A percentile compares a stretch with the other conserved stretches of the same genome.
phyloP scores from a whole-genome alignment of 2,113 vertebrate species.

The Aleadryas rufinucha region DNA sequence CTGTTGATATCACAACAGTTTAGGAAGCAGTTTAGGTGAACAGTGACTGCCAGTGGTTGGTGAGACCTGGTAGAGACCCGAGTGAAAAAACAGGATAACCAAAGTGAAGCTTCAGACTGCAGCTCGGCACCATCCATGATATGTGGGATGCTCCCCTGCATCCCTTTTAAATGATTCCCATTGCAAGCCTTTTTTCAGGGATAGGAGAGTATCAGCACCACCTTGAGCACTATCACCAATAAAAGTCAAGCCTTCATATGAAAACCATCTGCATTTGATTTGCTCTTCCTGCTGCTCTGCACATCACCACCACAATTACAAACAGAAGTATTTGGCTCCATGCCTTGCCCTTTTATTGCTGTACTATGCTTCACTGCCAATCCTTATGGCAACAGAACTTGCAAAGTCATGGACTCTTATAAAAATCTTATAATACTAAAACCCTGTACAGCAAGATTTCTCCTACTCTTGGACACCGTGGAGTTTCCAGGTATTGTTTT shows the following conservation, averaged over 20 bases:
- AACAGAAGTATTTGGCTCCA: slow-evolving; percentile 61
- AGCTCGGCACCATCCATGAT: accelerated
- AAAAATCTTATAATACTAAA: slow-evolving; percentile 11
- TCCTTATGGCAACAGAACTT: slow-evolving; percentile 64
- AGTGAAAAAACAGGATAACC: not conserved
- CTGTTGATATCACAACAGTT: accelerated
- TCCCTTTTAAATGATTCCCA: not conserved
- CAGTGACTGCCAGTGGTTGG: not conserved
- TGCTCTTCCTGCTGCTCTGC: slow-evolving; percentile 57
- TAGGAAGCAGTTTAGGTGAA: not conserved
- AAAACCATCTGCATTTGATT: slow-evolving; percentile 54
- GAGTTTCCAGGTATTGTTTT: slow-evolving; percentile 65
- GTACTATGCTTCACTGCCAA: slow-evolving; percentile 56
- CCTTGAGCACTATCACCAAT: slow-evolving; percentile 29
- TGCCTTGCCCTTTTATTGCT: slow-evolving; percentile 60
- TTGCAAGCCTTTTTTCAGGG: not conserved
- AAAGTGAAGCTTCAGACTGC: not conserved
- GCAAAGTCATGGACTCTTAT: slow-evolving; percentile 60
- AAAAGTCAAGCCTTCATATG: not conserved
- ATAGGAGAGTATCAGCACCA: not conserved
- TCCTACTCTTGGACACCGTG: not conserved
- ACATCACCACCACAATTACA: slow-evolving; percentile 61
- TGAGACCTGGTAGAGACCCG: not conserved
- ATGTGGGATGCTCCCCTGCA: not conserved
- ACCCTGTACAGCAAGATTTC: not conserved